These are phyloP conservation scores for Aphaenogaster floridana DNA, from an alignment of 1,140 invertebrate genomes.

Conservation along the genomic window DNA sequence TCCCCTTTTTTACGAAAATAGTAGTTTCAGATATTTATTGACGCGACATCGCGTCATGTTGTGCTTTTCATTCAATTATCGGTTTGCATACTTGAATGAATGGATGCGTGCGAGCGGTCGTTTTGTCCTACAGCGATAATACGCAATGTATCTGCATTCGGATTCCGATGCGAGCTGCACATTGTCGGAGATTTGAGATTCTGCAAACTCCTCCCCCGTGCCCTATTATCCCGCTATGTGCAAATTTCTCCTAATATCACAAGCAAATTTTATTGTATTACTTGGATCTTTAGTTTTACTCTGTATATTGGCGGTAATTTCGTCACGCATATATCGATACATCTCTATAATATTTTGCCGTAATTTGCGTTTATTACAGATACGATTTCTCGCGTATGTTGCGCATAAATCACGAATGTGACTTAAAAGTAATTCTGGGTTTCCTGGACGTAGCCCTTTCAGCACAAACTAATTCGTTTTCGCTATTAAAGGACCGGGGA, in stretches of 20 bases:
- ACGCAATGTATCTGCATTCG: slow-evolving; percentile 71
- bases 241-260: slow-evolving; percentile 45
- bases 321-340: background rate
- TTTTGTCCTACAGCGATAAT: slow-evolving; percentile 73
- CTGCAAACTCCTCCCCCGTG: background rate
- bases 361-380: slow-evolving; percentile 21
- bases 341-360: background rate
- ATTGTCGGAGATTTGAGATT: slow-evolving; percentile 71
- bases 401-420: background rate
- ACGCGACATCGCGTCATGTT: slow-evolving; percentile 23
- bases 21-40: slow-evolving; percentile 31
- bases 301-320: background rate
- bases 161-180: slow-evolving; percentile 70
- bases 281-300: background rate
- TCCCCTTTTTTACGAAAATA: slow-evolving; percentile 4
- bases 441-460: slow-evolving; percentile 26
- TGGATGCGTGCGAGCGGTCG: slow-evolving; percentile 44
- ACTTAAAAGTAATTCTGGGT: background rate
- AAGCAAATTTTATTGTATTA: slow-evolving; percentile 14
- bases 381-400: slow-evolving; percentile 9
- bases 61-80: slow-evolving; percentile 75
- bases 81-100: slow-evolving; percentile 76
- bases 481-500: slow-evolving; percentile 18
- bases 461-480: slow-evolving; percentile 38
- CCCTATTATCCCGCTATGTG: slow-evolving; percentile 30